These are phyloP conservation scores for Crocidura indochinensis DNA, from an alignment of 2,797 vertebrate species.

Conservation along the genomic window DNA sequence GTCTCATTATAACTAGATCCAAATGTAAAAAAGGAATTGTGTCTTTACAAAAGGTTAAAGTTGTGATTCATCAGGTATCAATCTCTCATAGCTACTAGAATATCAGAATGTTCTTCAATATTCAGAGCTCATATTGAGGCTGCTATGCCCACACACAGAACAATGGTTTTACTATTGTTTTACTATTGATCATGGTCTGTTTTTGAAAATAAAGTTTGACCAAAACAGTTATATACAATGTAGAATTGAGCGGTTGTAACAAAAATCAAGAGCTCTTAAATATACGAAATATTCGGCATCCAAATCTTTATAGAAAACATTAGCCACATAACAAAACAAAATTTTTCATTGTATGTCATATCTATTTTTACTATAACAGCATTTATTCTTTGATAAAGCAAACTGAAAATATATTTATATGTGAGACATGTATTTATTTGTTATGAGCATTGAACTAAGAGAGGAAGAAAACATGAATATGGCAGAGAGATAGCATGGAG, in stretches of 20 bases:
- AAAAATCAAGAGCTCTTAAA: not conserved
- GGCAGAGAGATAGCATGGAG: no score
- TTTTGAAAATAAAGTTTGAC: not conserved
- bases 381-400: not conserved
- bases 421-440: not conserved
- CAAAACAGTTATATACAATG: not conserved
- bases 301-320: not conserved
- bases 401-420: not conserved
- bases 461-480: no score
- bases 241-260: not conserved
- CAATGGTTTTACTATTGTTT: not conserved
- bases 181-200: not conserved
- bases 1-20: not conserved
- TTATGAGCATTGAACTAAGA: not conserved
- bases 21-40: not conserved
- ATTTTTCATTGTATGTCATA: not conserved
- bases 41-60: not conserved
- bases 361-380: not conserved
- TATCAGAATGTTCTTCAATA: not conserved
- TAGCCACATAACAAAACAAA: not conserved
- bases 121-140: not conserved
- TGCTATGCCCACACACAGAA: not conserved
- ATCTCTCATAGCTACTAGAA: not conserved
- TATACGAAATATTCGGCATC: not conserved
- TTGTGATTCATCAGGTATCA: not conserved